Percentiles rank a stretch among this genome's conserved stretches.
Evolutionary conservation across 2,888 invertebrate genomes (phyloP).

Genomic region (Eristalis intricaria): DNA sequence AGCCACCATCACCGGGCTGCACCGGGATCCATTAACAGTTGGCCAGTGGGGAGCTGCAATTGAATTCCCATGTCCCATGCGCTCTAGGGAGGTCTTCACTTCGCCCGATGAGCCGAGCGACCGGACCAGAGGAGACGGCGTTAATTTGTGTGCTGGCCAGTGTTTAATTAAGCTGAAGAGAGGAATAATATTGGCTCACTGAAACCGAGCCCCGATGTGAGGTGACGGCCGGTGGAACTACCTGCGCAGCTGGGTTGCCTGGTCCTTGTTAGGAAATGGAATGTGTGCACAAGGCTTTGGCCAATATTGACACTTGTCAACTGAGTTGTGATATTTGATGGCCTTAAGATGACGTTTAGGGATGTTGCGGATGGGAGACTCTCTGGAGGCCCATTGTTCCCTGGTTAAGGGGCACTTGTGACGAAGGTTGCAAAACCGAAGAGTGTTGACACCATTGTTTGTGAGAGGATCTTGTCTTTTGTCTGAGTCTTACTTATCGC

Average conservation of each 20-base stretch:
- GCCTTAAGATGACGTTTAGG: conserved; percentile 31
- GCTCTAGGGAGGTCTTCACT: conserved; percentile 61
- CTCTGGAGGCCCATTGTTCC: conserved; percentile 5
- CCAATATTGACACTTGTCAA: conserved; percentile 63
- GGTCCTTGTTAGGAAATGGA: conserved; percentile 44
- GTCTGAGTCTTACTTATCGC: too few species aligned
- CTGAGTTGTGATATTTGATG: conserved; percentile 45
- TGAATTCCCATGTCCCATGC: conserved; percentile 47
- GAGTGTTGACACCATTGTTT: conserved; percentile 33
- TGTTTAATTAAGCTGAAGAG: conserved; percentile 68
- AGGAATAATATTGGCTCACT: conserved; percentile 60
- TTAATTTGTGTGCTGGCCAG: conserved; percentile 50
- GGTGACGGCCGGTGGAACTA: not conserved
- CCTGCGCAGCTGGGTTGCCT: not conserved
- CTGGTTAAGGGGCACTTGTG: conserved; percentile 19
- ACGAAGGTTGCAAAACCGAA: conserved; percentile 58
- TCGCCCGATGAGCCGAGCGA: not conserved
- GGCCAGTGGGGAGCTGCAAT: conserved; percentile 27
- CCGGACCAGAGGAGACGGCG: conserved; percentile 32
- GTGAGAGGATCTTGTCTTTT: not conserved
- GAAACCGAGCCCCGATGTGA: conserved; percentile 32
- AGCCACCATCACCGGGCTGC: conserved; percentile 14
- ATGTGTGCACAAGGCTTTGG: conserved; percentile 30
- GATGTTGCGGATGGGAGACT: not conserved
- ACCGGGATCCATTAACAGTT: conserved; percentile 60